phyloP scores from a whole-genome alignment of 2,888 invertebrate genomes.

The Syrista parreyssii region DNA sequence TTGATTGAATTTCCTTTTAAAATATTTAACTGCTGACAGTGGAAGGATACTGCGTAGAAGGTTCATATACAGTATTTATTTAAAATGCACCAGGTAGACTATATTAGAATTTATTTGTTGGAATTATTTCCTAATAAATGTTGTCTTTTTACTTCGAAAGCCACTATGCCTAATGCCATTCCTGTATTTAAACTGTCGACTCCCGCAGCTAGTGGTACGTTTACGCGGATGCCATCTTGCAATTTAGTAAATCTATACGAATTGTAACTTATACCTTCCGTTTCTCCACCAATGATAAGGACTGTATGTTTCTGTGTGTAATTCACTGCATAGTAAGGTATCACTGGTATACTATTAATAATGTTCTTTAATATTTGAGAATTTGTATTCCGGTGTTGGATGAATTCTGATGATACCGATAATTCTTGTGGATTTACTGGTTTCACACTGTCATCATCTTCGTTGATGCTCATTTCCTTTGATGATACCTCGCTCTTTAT shows the following conservation, averaged over 20 bases:
- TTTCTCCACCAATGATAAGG: constrained; percentile 89
- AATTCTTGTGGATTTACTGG: not conserved
- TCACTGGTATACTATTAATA: constrained; percentile 65
- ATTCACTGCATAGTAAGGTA: constrained; percentile 74
- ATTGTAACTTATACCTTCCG: constrained; percentile 83
- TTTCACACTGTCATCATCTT: not conserved
- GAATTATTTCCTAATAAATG: constrained; percentile 50
- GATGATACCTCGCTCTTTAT: not conserved
- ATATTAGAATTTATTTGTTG: not conserved
- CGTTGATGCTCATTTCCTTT: not conserved
- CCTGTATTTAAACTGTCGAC: constrained; percentile 89
- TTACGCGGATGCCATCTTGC: constrained; percentile 74
- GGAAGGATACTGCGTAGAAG: not conserved
- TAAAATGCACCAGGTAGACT: not conserved
- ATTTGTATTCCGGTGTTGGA: not conserved
- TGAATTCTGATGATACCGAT: not conserved
- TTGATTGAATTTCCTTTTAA: not conserved
- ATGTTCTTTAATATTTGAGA: not conserved
- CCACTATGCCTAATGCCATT: constrained; percentile 84
- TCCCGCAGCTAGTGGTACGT: constrained; percentile 81
- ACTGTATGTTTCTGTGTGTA: constrained; percentile 70
- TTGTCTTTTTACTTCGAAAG: constrained; percentile 86
- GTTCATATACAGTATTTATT: not conserved
- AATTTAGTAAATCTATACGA: constrained; percentile 74
- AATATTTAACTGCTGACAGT: not conserved